These are phyloP conservation scores for Apantesis nais DNA, from an alignment of 2,888 invertebrate genomes.

Conservation along the genomic window DNA sequence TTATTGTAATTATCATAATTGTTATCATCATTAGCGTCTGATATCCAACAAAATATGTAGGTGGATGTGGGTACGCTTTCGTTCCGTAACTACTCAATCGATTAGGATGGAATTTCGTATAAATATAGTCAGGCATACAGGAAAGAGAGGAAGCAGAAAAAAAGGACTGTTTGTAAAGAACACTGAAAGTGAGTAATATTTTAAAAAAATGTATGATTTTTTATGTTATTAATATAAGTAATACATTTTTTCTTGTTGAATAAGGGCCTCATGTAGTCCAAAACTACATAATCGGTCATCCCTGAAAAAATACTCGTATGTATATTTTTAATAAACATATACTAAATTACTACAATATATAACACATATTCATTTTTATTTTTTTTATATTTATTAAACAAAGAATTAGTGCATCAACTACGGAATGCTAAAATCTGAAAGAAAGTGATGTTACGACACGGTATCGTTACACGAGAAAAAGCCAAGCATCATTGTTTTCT, in stretches of 20 bases:
- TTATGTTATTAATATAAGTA: too few species aligned
- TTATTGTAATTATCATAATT: background rate
- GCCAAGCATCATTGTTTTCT: conserved; percentile 71
- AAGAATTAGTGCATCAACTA: conserved; percentile 15
- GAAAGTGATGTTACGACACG: conserved; percentile 78
- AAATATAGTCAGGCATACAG: too few species aligned
- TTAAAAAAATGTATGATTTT: too few species aligned
- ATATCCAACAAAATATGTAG: background rate
- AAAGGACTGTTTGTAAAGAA: too few species aligned
- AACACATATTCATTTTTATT: background rate
- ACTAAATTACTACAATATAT: too few species aligned
- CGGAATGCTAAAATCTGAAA: conserved; percentile 67
- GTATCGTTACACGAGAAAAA: conserved; percentile 60
- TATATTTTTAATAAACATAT: background rate
- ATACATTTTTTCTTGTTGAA: background rate
- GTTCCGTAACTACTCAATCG: background rate
- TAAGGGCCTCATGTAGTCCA: background rate
- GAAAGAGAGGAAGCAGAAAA: too few species aligned
- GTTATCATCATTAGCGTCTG: background rate
- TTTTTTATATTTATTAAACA: background rate
- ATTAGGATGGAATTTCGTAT: background rate
- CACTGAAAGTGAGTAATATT: too few species aligned
- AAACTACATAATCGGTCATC: background rate
- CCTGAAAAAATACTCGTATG: background rate
- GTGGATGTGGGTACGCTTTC: background rate